Base-by-base conservation (phyloP, 92 coral and sea anemone genomes). In the Hydrozoanthus gracilis region DNA sequence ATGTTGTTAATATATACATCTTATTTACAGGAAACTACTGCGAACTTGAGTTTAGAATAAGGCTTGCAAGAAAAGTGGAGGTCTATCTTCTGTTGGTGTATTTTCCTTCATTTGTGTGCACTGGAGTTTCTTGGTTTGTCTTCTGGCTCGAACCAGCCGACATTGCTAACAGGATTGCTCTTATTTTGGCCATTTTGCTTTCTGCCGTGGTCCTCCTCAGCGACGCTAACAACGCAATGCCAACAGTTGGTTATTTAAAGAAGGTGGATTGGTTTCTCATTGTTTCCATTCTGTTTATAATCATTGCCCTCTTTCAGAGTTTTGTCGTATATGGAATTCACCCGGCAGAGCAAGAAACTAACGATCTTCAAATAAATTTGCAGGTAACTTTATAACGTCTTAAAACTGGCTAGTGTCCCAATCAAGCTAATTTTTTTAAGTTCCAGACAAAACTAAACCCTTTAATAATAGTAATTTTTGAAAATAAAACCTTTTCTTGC, bases 61-160 rank as follows among this genome's bases (percentile, higher is more conserved):
- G 8, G 58, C n/a, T 79, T 44, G 84, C 72, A 7, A 79, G 84
- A 61, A 71, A 79, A 45, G 84, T 79, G 55, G 84, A 79, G 46
- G 18, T 45, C 49, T 46, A 45, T 62, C 84, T 79, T 0, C 69
- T 79, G 6, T 54, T 79, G 10, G 58, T 79, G 39, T 79, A 79
- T 47, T 79, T 79, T 65, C 84, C 84, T 3, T 79, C 58, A 3
- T 79, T 79, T 56, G 11, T 79, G 72, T 79, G 84, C 84, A 79
- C 84, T 0, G 56, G 55, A 3, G 46, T 79, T 14, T 14, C 84
- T 4, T 79, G 84, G 84, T 7, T 79, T 49, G 44, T 71, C 12
- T 8, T 79, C 44, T 79, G 84, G 84, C 72, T 79, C 3, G 58
- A 79, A 6, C 84, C 84, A 13, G 58, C 58, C 72, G 84, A 79